Percentiles rank a stretch among this genome's conserved stretches.
Conservation (phyloP, 1,140 invertebrate species). For the Apis dorsata region DNA sequence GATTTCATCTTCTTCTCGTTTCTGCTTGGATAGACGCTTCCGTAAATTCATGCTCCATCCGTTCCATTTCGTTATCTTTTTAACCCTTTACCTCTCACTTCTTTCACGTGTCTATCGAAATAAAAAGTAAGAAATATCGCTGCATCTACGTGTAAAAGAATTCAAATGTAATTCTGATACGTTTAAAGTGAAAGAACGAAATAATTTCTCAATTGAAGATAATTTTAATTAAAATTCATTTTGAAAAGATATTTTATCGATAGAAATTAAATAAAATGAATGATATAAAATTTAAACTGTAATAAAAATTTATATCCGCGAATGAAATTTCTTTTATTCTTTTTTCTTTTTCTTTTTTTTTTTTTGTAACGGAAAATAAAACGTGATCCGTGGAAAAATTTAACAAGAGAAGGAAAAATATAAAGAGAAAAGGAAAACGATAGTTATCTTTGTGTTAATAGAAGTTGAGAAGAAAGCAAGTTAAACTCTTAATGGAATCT, state of each 20-base stretch:
- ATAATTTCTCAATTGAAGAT: no score
- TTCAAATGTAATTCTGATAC: no score
- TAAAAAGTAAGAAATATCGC: neutral
- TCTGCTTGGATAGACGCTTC: conserved; percentile 31
- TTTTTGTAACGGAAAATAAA: neutral
- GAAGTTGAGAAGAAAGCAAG: neutral
- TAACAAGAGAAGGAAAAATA: neutral
- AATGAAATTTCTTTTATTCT: neutral
- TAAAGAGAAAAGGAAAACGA: neutral
- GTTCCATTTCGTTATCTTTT: conserved; percentile 46
- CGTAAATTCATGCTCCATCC: conserved; percentile 45
- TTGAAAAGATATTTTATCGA: no score
- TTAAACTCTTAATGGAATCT: conserved; percentile 29
- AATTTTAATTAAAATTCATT: no score
- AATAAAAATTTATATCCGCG: no score
- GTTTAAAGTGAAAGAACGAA: no score
- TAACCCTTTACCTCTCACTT: neutral
- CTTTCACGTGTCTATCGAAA: neutral
- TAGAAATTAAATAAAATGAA: no score
- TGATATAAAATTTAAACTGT: no score
- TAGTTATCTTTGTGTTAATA: neutral
- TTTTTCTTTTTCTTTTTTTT: no score
- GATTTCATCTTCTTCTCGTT: conserved; percentile 47
- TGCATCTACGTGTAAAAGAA: neutral
- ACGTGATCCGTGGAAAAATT: neutral